phyloP scores from a whole-genome alignment of 2,113 vertebrate genomes.

The Nyctereutes procyonoides region DNA sequence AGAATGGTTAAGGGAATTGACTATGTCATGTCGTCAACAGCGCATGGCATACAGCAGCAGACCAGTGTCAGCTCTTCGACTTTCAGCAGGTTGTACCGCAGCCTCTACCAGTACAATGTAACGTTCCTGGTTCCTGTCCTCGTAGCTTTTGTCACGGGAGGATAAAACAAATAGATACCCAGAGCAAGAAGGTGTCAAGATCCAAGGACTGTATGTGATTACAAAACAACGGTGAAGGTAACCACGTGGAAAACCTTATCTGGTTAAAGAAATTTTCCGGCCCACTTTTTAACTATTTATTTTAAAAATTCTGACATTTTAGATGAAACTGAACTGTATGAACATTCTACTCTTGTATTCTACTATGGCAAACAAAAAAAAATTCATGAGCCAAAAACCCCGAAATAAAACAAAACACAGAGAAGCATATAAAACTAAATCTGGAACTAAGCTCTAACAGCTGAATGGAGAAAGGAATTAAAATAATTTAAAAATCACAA shows the following conservation, averaged over 20 bases:
- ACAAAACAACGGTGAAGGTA: slow-evolving; percentile 10
- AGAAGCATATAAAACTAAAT: slow-evolving; percentile 63
- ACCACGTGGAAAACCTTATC: slow-evolving; percentile 17
- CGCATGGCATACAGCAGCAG: not conserved
- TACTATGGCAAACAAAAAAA: slow-evolving; percentile 78
- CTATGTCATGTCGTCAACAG: not conserved
- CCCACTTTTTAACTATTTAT: slow-evolving; percentile 22
- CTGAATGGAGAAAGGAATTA: slow-evolving; percentile 88
- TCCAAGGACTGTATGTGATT: slow-evolving; percentile 9
- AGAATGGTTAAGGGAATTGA: slow-evolving; percentile 5
- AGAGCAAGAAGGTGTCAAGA: not conserved
- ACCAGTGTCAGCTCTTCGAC: not conserved
- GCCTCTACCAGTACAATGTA: not conserved
- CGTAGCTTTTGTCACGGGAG: not conserved
- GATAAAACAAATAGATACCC: slow-evolving; percentile 23
- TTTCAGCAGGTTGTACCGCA: not conserved
- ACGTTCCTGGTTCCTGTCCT: slow-evolving; percentile 52
- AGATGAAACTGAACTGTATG: slow-evolving; percentile 42
- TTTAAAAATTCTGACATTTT: not conserved
- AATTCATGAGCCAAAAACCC: slow-evolving; percentile 50
- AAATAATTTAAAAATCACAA: slow-evolving; percentile 89
- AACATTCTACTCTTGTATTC: slow-evolving; percentile 87
- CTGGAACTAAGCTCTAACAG: slow-evolving; percentile 76
- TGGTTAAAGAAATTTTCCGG: slow-evolving; percentile 83
- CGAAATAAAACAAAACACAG: slow-evolving; percentile 80